These are phyloP conservation scores for Ornithoptera priamus DNA, from an alignment of 2,888 invertebrate genomes.

Conservation along the genomic window DNA sequence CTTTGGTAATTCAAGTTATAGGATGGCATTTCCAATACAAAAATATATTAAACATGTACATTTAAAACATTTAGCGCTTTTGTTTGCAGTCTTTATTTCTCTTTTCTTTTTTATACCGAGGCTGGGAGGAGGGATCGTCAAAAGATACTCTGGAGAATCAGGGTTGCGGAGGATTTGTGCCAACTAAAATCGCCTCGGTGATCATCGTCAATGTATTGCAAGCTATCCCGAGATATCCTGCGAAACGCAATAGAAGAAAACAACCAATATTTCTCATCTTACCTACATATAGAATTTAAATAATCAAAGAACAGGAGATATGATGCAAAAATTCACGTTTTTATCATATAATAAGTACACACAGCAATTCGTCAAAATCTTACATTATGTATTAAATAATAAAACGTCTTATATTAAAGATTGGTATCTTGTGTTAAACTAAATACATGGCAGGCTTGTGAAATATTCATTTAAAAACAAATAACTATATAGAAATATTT, in stretches of 20 bases:
- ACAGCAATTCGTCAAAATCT: not conserved
- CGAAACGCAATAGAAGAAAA: no score
- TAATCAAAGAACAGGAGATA: not conserved
- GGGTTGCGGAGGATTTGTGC: no score
- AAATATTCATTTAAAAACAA: no score
- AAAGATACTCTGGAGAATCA: no score
- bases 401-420: not conserved
- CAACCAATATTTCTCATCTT: no score
- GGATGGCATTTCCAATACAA: slow-evolving; percentile 8
- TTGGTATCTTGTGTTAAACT: not conserved
- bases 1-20: slow-evolving; percentile 39
- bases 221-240: no score
- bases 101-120: no score
- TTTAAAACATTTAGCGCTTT: slow-evolving; percentile 8
- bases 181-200: no score
- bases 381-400: not conserved
- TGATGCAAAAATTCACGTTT: not conserved
- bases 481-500: no score
- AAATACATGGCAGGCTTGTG: no score
- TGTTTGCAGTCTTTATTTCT: not conserved
- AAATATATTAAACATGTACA: slow-evolving; percentile 18
- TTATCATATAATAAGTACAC: not conserved
- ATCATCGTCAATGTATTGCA: no score
- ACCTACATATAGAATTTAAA: not conserved
- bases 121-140: no score